A percentile compares a stretch with the other conserved stretches of the same genome.
These are phyloP conservation scores for Labrus mixtus DNA, from an alignment of 2,113 vertebrate species.

Conservation along the genomic window DNA sequence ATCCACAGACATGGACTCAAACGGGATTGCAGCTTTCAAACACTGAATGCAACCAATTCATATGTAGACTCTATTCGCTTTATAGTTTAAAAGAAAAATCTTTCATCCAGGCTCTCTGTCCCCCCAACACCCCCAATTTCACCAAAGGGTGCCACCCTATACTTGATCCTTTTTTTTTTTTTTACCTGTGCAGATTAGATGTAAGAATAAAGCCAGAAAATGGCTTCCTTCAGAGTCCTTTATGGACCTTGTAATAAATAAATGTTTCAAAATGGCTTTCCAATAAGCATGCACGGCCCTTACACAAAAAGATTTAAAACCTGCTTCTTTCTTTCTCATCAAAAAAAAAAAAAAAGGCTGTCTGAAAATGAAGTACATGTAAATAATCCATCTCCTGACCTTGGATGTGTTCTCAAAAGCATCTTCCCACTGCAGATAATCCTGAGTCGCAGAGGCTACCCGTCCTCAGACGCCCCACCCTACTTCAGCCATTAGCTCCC, in stretches of 20 bases:
- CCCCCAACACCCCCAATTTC: not conserved
- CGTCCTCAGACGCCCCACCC: slow-evolving; percentile 76
- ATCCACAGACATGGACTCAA: not conserved
- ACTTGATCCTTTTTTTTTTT: slow-evolving; percentile 32
- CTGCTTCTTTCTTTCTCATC: too few relatives aligned
- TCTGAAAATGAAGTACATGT: too few relatives aligned
- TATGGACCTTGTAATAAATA: not conserved
- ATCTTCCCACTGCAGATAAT: slow-evolving; percentile 50
- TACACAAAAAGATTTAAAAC: too few relatives aligned
- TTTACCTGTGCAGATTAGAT: too few relatives aligned
- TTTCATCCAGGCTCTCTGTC: slow-evolving; percentile 3
- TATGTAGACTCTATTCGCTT: not conserved
- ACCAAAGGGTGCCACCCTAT: slow-evolving; percentile 28
- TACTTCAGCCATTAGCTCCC: slow-evolving; percentile 79
- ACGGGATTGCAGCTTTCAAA: not conserved
- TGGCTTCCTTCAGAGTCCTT: slow-evolving; percentile 25
- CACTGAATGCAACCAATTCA: not conserved
- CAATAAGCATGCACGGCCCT: not conserved
- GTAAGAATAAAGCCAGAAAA: too few relatives aligned
- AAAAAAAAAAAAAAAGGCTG: too few relatives aligned
- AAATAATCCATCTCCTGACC: slow-evolving; percentile 41
- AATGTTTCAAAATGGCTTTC: not conserved
- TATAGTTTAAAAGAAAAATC: slow-evolving; percentile 19
- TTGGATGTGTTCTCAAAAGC: slow-evolving; percentile 54
- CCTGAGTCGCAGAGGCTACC: slow-evolving; percentile 19